Evolutionary conservation across 2,888 invertebrate species (phyloP), one percentile per base, ranked within the genome.

Genomic region (Melinaea marsaeus): DNA sequence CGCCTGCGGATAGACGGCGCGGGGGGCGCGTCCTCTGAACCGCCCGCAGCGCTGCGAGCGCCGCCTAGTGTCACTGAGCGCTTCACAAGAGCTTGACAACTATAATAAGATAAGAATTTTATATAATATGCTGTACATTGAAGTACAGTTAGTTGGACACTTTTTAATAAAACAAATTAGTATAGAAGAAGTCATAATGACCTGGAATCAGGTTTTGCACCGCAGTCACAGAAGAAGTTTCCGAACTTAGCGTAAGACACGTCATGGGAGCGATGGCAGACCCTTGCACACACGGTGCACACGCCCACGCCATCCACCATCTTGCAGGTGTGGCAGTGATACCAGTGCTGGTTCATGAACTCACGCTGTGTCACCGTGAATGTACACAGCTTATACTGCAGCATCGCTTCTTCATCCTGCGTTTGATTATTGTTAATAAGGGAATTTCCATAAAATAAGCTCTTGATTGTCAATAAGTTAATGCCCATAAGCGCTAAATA

Each of bases 221-320:
- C 99, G 81, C 99, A 99, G 84, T 99, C 99, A 79, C 99, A 99
- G 92, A 99, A 99, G 92, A 99, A 99, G 79, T 98, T 98, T 1
- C 99, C 99, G 81, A 96, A 98, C 84, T 99, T 99, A 60, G 99
- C 98, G 80, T 99, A 99, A 4, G 98, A 89, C 1, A 99, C 95
- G 83, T 99, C 99, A 80, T 99, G 99, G 0, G 97, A 97, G 71
- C 96, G 94, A 83, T 99, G 99, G 79, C 99, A 99, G 7, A 99
- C 99, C 61, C 97, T 93, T 0, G 99, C 99, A 88, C 99, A 99
- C 13, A 99, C 96, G 0, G 98, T 97, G 83, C 99, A 99, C 37
- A 99, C 99, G 0, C 99, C 99, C 2, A 98, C 98, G 6, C 98
- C 97, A 82, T 99, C 99, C 64, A 98, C 95, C 99, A 99, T 99